Evolutionary conservation across 1,140 invertebrate species (phyloP), one percentile per base, ranked within the genome.

Genomic region (Hyles euphorbiae): DNA sequence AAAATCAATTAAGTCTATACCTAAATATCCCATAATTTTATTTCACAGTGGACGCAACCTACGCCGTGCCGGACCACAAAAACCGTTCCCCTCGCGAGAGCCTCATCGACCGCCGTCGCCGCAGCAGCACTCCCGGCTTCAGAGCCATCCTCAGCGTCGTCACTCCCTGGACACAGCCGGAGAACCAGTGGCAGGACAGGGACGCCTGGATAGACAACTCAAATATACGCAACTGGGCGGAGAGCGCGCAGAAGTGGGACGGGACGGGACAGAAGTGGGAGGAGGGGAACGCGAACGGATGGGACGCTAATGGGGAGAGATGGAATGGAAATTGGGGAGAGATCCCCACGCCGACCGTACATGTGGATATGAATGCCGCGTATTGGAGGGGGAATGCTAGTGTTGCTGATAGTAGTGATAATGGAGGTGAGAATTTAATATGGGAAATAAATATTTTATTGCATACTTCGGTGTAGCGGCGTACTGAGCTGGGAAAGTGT

Each of bases 381-480:
- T 90, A 90, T 34, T 91, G 91, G 89, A 83, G 87, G 47, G 90
- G 90, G 1, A 83, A 88, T 68, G 81, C 89, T 63, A 88, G 90
- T 78, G 76, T 94, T 75, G 91, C 92, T 77, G 83, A 93, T 83
- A 75, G 91, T 65, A 88, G 85, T 50, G 85, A 88, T 68, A 86
- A 88, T 67, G 85, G 85, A 61, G 85, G 85, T 87, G 9, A 66
- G 74, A 60, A 11, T 44, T 2, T 32, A 53, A 36, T 5, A 40
- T 40, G 2, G 4, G 36, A 40, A 40, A 40, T 40, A 40, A 40
- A 40, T 40, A 40, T 5, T 40, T 5, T 3, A 40, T 40, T 40
- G 36, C 8, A 40, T 5, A 8, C 4, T 40, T 40, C 8, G 36
- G 36, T 5, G 22, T 22, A 22, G 2, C 22, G 22, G 22, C 22